Conservation (phyloP, 1,140 invertebrate species). For the Hylaeus volcanicus region DNA sequence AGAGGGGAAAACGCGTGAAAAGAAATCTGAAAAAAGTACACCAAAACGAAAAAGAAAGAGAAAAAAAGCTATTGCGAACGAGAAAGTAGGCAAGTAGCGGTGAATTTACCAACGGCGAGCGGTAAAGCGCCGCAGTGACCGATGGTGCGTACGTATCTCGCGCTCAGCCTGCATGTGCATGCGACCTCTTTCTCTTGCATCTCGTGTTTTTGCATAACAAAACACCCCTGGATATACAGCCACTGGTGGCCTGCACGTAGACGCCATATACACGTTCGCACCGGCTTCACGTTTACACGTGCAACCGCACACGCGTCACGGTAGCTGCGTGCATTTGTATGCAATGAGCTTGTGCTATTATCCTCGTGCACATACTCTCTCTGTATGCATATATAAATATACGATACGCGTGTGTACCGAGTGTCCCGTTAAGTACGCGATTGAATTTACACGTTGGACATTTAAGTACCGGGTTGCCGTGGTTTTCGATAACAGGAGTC, state of each 20-base stretch:
- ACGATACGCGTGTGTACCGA: background rate
- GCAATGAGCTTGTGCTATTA: conserved; percentile 54
- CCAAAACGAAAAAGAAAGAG: background rate
- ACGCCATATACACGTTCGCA: conserved; percentile 7
- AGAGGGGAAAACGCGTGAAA: background rate
- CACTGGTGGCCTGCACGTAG: background rate
- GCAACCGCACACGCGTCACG: conserved; percentile 53
- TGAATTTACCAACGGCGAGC: conserved; percentile 38
- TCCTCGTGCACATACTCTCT: conserved; percentile 43
- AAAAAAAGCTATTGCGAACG: conserved; percentile 17
- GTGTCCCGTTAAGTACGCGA: background rate
- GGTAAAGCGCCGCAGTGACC: conserved; percentile 60
- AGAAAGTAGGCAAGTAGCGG: conserved; percentile 31
- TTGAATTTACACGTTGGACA: background rate
- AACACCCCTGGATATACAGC: conserved; percentile 9
- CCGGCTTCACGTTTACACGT: conserved; percentile 39
- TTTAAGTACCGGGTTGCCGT: too few relatives aligned
- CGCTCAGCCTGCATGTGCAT: conserved; percentile 71
- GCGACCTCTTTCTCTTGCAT: conserved; percentile 54
- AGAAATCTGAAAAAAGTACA: background rate
- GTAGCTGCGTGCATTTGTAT: conserved; percentile 21
- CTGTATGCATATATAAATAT: conserved; percentile 21
- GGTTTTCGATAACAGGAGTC: too few relatives aligned
- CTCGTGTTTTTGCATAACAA: conserved; percentile 29
- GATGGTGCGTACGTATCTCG: conserved; percentile 63